Evolutionary conservation across 2,113 vertebrate species (phyloP).

Genomic region (Oxyruncus cristatus): DNA sequence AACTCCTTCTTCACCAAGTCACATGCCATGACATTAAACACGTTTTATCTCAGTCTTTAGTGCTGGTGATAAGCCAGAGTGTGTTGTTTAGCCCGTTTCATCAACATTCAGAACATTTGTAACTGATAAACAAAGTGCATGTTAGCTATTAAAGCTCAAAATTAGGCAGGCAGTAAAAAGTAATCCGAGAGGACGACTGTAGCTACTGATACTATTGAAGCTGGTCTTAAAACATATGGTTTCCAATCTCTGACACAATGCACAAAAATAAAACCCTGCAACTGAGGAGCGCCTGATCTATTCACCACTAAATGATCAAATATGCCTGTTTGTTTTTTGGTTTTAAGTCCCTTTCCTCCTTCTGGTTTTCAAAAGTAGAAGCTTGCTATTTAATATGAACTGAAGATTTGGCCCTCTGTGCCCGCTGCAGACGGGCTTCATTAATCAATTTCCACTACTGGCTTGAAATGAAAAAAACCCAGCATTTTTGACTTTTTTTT

Average conservation of each 20-base stretch:
- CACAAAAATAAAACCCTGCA: conserved; percentile 51
- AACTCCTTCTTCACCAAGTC: background rate
- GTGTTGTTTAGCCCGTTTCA: conserved; percentile 32
- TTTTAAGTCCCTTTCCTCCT: conserved; percentile 39
- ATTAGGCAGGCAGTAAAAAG: conserved; percentile 67
- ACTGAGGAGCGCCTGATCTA: conserved; percentile 25
- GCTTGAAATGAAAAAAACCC: background rate
- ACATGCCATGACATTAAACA: background rate
- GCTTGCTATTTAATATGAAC: conserved; percentile 28
- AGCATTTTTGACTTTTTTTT: background rate
- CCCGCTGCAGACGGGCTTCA: background rate
- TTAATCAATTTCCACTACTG: conserved; percentile 60
- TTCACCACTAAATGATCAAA: conserved; percentile 51
- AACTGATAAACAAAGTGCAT: conserved; percentile 72
- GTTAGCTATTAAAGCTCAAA: conserved; percentile 64
- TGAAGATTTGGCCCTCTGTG: conserved; percentile 35
- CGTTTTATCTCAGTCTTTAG: background rate
- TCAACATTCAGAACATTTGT: conserved; percentile 62
- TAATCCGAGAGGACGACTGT: conserved; percentile 63
- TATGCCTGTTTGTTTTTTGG: conserved; percentile 40
- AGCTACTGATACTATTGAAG: conserved; percentile 71
- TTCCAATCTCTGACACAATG: conserved; percentile 56
- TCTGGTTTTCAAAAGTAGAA: conserved; percentile 37
- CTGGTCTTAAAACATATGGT: conserved; percentile 64
- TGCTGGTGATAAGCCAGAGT: background rate